These are phyloP conservation scores for Lobophora halterata DNA, from an alignment of 2,888 invertebrate species.

Conservation along the genomic window DNA sequence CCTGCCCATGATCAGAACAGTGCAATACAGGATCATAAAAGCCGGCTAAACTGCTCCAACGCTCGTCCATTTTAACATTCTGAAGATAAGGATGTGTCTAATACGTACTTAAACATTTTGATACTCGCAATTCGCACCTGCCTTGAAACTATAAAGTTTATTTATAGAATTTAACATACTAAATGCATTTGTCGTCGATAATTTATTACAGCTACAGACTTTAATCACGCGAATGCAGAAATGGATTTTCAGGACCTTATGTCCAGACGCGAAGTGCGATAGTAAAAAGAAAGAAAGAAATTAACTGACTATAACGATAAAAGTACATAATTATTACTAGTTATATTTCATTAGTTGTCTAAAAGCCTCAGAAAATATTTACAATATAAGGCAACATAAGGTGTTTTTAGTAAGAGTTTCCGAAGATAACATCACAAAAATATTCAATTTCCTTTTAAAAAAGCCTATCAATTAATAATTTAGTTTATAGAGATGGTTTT, in stretches of 20 bases:
- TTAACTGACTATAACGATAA: no score
- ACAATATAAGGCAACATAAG: neutral
- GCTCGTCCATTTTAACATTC: no score
- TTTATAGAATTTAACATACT: conserved; percentile 11
- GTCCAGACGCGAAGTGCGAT: no score
- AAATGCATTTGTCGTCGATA: conserved; percentile 4
- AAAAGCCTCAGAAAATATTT: neutral
- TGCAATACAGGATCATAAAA: no score
- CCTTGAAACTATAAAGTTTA: conserved; percentile 15
- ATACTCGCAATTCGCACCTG: conserved; percentile 13
- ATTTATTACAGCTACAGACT: conserved; percentile 13
- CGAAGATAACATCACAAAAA: neutral
- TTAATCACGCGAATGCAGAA: conserved; percentile 11
- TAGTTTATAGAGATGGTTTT: no score
- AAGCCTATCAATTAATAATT: conserved; percentile 13
- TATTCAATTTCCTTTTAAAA: conserved; percentile 12
- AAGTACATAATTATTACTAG: no score
- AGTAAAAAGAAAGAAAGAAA: no score
- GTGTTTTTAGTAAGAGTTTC: neutral
- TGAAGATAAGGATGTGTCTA: no score
- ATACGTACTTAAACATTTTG: no score
- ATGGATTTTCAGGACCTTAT: conserved; percentile 10
- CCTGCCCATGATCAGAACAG: no score
- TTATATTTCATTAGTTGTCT: no score
- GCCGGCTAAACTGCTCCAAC: no score